These are phyloP conservation scores for Macrochelys suwanniensis DNA, from an alignment of 2,797 vertebrate species.

Conservation along the genomic window DNA sequence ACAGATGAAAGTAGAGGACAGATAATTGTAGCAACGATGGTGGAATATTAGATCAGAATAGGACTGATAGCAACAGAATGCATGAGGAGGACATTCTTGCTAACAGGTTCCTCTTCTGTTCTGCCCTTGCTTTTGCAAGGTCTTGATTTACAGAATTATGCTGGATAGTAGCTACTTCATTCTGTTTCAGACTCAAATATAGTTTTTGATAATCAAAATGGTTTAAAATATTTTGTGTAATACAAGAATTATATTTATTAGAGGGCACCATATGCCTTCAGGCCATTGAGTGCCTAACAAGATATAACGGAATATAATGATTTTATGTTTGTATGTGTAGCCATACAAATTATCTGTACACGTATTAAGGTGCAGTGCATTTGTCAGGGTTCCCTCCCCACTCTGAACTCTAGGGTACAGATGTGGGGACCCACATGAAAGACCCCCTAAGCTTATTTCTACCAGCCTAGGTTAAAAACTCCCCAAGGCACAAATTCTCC, in stretches of 20 bases:
- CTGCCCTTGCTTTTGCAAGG: not conserved
- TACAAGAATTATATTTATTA: conserved; percentile 19
- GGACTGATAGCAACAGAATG: not conserved
- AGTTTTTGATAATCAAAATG: conserved; percentile 7
- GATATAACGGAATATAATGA: not conserved
- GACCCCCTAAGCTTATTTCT: no score
- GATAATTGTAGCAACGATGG: not conserved
- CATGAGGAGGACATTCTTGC: not conserved
- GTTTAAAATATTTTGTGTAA: not conserved
- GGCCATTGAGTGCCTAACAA: not conserved
- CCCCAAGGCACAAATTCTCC: no score
- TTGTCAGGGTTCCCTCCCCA: no score
- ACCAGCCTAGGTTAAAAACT: no score
- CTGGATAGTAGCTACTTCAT: not conserved
- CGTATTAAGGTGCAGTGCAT: not conserved
- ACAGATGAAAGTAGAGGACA: not conserved
- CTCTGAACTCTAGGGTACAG: no score
- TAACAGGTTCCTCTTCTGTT: not conserved
- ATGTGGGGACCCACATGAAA: no score
- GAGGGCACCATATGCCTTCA: not conserved
- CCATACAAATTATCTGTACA: not conserved
- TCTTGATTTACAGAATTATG: not conserved
- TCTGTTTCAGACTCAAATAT: not conserved
- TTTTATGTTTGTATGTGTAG: not conserved
- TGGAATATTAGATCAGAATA: not conserved